These are phyloP conservation scores for Baccha elongata DNA, from an alignment of 2,888 invertebrate species.

Conservation along the genomic window DNA sequence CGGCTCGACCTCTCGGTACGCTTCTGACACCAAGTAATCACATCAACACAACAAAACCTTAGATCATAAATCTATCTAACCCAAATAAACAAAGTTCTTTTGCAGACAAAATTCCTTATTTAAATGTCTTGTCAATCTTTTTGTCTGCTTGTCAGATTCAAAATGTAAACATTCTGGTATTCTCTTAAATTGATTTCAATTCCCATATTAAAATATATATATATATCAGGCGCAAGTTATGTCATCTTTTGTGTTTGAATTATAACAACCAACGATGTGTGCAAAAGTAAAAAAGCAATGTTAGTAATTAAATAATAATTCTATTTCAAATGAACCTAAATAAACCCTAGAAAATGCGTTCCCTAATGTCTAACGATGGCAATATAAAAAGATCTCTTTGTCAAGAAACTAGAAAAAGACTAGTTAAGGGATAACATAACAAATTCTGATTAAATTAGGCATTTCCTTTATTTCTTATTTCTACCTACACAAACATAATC, in stretches of 20 bases:
- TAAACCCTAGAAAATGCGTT: conserved; percentile 1
- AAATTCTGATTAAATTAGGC: conserved; percentile 68
- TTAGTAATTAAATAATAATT: conserved; percentile 31
- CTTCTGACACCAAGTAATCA: not conserved
- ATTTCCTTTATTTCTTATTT: conserved; percentile 67
- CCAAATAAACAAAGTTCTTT: conserved; percentile 21
- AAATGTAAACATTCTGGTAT: conserved; percentile 50
- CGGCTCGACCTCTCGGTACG: no score
- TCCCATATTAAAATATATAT: conserved; percentile 15
- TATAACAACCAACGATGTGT: not conserved
- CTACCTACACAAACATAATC: conserved; percentile 13
- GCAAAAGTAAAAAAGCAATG: not conserved
- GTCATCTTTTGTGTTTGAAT: conserved; percentile 20
- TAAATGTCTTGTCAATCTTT: conserved; percentile 20
- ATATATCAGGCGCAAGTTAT: conserved; percentile 24
- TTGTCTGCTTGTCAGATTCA: conserved; percentile 17
- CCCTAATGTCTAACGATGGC: no score
- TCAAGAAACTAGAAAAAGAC: not conserved
- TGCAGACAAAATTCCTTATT: conserved; percentile 1
- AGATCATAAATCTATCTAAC: conserved; percentile 15
- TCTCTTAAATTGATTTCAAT: conserved; percentile 62
- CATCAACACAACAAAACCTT: not conserved
- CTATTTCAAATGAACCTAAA: conserved; percentile 21
- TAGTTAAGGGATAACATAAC: conserved; percentile 50
- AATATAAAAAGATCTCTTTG: not conserved